A percentile compares a stretch with the other conserved stretches of the same genome.
These are phyloP conservation scores for Hippocampus zosterae DNA, from an alignment of 2,113 vertebrate species.

Conservation along the genomic window DNA sequence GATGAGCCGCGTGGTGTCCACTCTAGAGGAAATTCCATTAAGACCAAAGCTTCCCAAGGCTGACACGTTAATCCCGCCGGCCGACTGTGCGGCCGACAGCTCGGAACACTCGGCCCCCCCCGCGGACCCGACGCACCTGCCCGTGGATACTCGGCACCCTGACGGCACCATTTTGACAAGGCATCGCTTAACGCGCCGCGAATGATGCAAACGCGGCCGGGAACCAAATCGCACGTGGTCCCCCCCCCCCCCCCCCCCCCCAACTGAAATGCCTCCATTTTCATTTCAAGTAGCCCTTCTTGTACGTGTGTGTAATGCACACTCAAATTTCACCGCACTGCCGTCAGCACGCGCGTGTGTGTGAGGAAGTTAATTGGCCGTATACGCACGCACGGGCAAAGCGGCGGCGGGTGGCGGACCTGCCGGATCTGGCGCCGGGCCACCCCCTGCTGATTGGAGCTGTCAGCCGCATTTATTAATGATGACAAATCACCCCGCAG, in stretches of 20 bases:
- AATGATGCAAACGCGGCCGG: not conserved
- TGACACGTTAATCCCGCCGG: not conserved
- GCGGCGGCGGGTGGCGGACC: slow-evolving; percentile 43
- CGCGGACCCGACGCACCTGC: not conserved
- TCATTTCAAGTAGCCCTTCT: not conserved
- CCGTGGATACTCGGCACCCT: not conserved
- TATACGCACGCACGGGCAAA: slow-evolving; percentile 62
- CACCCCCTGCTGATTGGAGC: slow-evolving; percentile 60
- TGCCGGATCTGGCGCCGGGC: slow-evolving; percentile 59
- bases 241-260: too few species aligned
- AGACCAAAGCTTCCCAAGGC: not conserved
- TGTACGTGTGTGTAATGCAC: not conserved
- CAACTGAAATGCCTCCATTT: not conserved
- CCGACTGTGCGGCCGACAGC: not conserved
- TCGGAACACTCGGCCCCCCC: too few species aligned
- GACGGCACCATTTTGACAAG: not conserved
- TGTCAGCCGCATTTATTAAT: slow-evolving; percentile 71
- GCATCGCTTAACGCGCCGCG: not conserved
- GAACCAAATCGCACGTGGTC: not conserved
- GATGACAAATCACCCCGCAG: slow-evolving; percentile 70
- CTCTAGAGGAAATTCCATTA: not conserved
- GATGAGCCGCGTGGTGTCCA: not conserved
- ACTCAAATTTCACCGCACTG: not conserved
- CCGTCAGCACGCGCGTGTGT: not conserved
- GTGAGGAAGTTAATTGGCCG: slow-evolving; percentile 50